Evolutionary conservation across 2,888 invertebrate genomes (phyloP).

Genomic region (Protula sp.): DNA sequence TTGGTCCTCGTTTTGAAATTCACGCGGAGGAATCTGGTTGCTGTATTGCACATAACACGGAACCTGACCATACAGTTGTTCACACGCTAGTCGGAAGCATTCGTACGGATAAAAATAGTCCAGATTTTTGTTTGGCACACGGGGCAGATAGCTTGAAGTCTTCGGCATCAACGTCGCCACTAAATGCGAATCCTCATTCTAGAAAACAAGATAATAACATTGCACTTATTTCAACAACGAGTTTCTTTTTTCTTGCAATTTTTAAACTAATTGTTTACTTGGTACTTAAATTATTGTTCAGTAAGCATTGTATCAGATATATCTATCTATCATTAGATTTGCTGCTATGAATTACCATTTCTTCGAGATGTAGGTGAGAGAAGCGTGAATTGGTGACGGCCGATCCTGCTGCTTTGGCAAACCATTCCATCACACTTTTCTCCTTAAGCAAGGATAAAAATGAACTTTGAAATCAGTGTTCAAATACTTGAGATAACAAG

Average conservation of each 20-base stretch:
- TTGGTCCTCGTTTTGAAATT: conserved; percentile 22
- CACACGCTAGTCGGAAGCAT: conserved; percentile 37
- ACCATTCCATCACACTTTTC: conserved; percentile 9
- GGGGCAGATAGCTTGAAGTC: not conserved
- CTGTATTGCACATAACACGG: conserved; percentile 30
- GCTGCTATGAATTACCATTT: too few relatives aligned
- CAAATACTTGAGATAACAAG: too few relatives aligned
- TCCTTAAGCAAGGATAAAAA: too few relatives aligned
- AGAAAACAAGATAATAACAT: not conserved
- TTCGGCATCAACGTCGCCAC: not conserved
- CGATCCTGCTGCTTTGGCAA: conserved; percentile 3
- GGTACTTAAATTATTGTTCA: too few relatives aligned
- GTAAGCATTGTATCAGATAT: too few relatives aligned
- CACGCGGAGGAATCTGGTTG: conserved; percentile 24
- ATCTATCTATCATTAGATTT: too few relatives aligned
- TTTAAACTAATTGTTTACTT: too few relatives aligned
- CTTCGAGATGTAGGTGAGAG: too few relatives aligned
- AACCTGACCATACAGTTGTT: conserved; percentile 32
- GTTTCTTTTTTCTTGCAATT: too few relatives aligned
- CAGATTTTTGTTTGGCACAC: not conserved
- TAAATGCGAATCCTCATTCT: not conserved
- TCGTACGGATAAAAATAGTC: conserved; percentile 26
- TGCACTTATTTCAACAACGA: too few relatives aligned
- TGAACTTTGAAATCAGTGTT: too few relatives aligned
- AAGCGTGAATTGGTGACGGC: not conserved